Conservation (phyloP, 2,113 vertebrate genomes). For the Bos javanicus region DNA sequence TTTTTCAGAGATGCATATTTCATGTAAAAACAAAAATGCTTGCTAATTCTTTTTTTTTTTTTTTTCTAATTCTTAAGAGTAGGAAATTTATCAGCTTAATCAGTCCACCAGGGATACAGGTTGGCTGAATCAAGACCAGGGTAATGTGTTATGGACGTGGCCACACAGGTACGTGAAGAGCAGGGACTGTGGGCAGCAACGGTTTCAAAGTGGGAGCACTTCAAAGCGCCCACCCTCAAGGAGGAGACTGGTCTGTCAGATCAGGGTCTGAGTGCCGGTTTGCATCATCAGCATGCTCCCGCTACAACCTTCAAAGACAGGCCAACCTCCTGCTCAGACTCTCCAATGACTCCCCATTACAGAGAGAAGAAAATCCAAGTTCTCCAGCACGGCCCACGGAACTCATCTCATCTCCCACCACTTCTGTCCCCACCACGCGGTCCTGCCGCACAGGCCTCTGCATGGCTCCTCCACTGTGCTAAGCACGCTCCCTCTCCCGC, state of each 20-base stretch:
- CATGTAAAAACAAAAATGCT: not conserved
- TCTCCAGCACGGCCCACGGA: not conserved
- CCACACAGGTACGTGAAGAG: not conserved
- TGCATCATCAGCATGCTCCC: not conserved
- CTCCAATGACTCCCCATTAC: not conserved
- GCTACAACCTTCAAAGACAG: not conserved
- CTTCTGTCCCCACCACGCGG: too few species aligned
- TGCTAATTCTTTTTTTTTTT: not conserved
- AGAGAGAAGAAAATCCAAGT: not conserved
- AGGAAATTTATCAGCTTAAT: not conserved
- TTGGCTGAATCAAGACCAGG: not conserved
- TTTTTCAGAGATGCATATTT: not conserved
- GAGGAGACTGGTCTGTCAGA: not conserved
- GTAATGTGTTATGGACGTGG: not conserved
- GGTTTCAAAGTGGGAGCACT: not conserved
- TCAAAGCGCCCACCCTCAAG: not conserved
- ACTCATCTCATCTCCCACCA: too few species aligned
- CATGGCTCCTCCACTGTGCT: not conserved
- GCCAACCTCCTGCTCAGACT: not conserved
- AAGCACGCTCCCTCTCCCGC: not conserved
- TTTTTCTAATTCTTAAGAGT: not conserved
- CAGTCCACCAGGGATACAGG: not conserved
- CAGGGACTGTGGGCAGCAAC: rapidly evolving
- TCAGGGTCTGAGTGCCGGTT: not conserved
- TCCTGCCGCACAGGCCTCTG: not conserved